Base-by-base conservation (phyloP, 2,888 invertebrate genomes). In the Drosophila ustulata region DNA sequence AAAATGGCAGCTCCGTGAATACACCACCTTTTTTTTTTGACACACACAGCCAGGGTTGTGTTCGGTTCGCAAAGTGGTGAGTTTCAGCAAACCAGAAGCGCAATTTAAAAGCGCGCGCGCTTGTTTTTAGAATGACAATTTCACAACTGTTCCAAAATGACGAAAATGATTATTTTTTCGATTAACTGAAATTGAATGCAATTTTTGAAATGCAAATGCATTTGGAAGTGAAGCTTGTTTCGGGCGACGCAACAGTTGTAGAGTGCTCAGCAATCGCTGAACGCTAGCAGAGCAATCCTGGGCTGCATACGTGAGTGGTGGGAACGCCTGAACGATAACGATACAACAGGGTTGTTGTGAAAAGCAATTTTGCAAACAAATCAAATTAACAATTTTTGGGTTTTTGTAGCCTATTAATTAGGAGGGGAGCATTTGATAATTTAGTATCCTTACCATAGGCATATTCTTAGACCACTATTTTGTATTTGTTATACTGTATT, bases 381-480 rank as follows among this genome's bases (percentile, higher is more conserved):
- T 3, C 34, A 34, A 51, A 26, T 6, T 5, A 18, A 18, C 18
- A 18, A 18, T 18, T 18, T 18, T 18, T 18, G 1, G 18, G 18
- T 1, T 18, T 18, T 18, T 18, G 1, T 18, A 18, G 18, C 18
- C 18, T 18, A 18, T 18, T 18, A 18, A 18, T 18, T 39, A 8
- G 37, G 23, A 25, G 47, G 63, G 53, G 46, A 34, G 43, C 56
- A 58, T 62, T 39, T 39, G 47, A 39, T 8, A 41, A 25, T 43
- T 43, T 26, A 51, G 23, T 43, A 51, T 62, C 73, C 73, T 72
- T 75, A 75, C 78, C 78, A 72, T 77, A 13, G 26, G 51, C 58
- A 66, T 62, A 37, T 37, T 23, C 4, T 28, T 65, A 46, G 30
- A 56, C 55, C 77, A 76, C 59, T 45, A 25, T 45, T 41, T 37